Conservation (phyloP, 2,113 vertebrate species). For the Engystomops pustulosus region DNA sequence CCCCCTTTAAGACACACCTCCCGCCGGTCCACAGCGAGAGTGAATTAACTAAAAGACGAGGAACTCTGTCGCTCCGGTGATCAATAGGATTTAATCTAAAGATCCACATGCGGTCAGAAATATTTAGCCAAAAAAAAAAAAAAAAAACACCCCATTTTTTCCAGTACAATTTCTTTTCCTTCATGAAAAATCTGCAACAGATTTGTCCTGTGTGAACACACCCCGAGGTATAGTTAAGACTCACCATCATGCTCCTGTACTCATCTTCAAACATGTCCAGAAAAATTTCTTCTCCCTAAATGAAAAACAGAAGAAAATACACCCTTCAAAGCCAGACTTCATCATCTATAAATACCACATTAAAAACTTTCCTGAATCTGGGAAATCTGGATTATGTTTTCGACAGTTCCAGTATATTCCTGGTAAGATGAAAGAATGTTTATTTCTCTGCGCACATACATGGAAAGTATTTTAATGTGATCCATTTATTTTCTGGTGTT, state of each 20-base stretch:
- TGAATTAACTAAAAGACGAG: no score
- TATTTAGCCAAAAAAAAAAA: no score
- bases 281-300: conserved; percentile 96
- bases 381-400: conserved; percentile 52
- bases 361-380: neutral
- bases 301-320: conserved; percentile 19
- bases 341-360: neutral
- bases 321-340: conserved; percentile 17
- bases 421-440: conserved; percentile 59
- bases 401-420: conserved; percentile 61
- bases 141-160: no score
- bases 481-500: no score
- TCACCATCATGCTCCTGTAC: conserved; percentile 95
- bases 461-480: neutral
- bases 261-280: conserved; percentile 99
- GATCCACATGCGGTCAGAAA: no score
- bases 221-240: conserved; percentile 59
- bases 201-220: no score
- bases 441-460: conserved; percentile 20
- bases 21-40: no score
- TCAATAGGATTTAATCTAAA: no score
- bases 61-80: no score
- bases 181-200: no score
- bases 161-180: no score
- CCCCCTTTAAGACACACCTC: no score